Base-by-base conservation (phyloP, 2,797 vertebrate species). In the Rallus crepitans region DNA sequence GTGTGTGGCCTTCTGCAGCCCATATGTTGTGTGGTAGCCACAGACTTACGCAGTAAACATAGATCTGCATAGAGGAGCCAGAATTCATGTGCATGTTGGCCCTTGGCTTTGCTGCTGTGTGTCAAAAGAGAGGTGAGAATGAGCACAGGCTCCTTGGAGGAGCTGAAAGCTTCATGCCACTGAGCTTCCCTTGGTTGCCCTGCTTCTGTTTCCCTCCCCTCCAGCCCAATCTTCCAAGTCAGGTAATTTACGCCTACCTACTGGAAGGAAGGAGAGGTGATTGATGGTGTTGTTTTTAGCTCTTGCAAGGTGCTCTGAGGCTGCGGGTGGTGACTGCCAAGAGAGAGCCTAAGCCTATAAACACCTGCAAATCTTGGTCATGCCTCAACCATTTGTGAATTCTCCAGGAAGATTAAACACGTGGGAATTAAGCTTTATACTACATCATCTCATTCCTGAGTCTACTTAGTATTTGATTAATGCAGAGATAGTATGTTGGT, bases 271-370 rank as follows among this genome's bases (percentile, higher is more conserved):
- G 30, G 30, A 35, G 61, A 40, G 17, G 50, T 81, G 86, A 71
- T 91, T 88, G 86, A 79, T 93, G 56, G 48, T 78, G 70, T 24
- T 92, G 64, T 52, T 91, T 96, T 89, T 93, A 94, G 72, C 69
- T 96, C 72, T 88, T 83, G 71, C 47, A 81, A 83, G 87, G 69
- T 86, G 69, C 65, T 96, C 4, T 0, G 4, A 90, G 79, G 68
- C 87, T 56, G 48, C 0, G 0, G 37, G 37, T 0, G 5, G 60
- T 33, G 56, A 17, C 84, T 96, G 79, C 91, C 76, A 94, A 90
- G 66, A 69, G 57, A 93, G 70, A 96, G 39, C 35, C 35, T 24
- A 91, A 94, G 47, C 56, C 63, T 72, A 88, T 82, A 60, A 96
- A 87, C 87, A 96, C 89, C 96, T 95, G 85, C 63, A 52, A 21